A percentile compares a stretch with the other conserved stretches of the same genome.
These are phyloP conservation scores for Julus scandinavius DNA, from an alignment of 2,888 invertebrate genomes.

Conservation along the genomic window DNA sequence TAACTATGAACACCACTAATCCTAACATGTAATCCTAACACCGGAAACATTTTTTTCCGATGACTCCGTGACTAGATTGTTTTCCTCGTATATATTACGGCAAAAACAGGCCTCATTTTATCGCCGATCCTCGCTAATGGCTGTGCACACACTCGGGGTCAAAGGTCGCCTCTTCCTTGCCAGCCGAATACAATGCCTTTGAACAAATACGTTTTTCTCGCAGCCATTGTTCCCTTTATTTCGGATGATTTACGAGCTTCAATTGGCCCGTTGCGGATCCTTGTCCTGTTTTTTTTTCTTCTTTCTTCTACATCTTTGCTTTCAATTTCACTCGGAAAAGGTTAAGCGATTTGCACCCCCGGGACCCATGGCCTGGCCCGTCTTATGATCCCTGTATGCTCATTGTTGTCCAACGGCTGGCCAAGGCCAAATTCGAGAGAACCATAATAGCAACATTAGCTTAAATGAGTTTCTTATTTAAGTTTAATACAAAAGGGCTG, in stretches of 20 bases:
- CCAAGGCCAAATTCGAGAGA: not conserved
- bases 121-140: not conserved
- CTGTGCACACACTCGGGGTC: not conserved
- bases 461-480: too few species aligned
- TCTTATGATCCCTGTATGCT: not conserved
- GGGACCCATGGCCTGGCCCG: not conserved
- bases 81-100: not conserved
- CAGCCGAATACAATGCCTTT: not conserved
- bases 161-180: constrained; percentile 10
- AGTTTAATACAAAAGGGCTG: too few species aligned
- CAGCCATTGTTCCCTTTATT: constrained; percentile 17
- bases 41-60: too few species aligned
- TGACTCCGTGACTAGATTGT: not conserved
- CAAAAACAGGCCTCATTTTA: not conserved
- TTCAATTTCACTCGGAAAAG: constrained; percentile 2
- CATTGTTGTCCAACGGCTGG: not conserved
- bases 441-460: not conserved
- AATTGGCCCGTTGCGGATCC: not conserved
- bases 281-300: not conserved
- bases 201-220: not conserved
- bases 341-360: constrained; percentile 24
- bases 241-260: not conserved
- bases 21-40: too few species aligned
- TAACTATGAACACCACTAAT: not conserved
- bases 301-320: not conserved